Evolutionary conservation across 1,140 invertebrate species (phyloP).

Genomic region (Heliconius eleuchia): DNA sequence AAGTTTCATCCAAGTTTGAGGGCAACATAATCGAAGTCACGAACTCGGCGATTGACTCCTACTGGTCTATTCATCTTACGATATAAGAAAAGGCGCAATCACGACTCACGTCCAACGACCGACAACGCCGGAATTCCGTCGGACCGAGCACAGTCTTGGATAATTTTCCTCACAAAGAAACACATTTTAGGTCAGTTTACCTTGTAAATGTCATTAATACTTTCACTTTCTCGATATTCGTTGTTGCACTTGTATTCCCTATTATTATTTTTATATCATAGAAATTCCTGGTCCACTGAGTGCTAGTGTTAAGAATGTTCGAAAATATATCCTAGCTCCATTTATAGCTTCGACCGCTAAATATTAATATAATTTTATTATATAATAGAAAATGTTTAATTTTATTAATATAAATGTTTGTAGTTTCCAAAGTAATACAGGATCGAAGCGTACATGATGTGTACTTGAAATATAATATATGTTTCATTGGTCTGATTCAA

Average conservation of each 20-base stretch:
- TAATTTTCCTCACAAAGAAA: slow-evolving; percentile 68
- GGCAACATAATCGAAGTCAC: slow-evolving; percentile 21
- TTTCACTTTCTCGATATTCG: background rate
- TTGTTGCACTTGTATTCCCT: background rate
- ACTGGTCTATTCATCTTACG: slow-evolving; percentile 58
- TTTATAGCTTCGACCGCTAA: too few species aligned
- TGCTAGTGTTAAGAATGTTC: too few species aligned
- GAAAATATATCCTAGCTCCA: too few species aligned
- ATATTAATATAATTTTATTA: too few species aligned
- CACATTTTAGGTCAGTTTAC: slow-evolving; percentile 37
- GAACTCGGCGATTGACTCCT: slow-evolving; percentile 14
- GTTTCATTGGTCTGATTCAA: background rate
- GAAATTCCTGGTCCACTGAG: too few species aligned
- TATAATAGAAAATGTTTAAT: background rate
- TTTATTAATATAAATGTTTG: background rate
- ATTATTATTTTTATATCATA: background rate
- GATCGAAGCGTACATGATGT: background rate
- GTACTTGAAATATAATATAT: background rate
- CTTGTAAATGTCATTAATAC: background rate
- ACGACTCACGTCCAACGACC: slow-evolving; percentile 66
- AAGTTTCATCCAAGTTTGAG: background rate
- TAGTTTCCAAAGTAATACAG: background rate
- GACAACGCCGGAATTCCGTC: slow-evolving; percentile 73
- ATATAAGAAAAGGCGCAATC: slow-evolving; percentile 73
- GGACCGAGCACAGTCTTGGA: slow-evolving; percentile 49